Conservation (phyloP, 2,113 vertebrate genomes). For the Podarcis cretensis region DNA sequence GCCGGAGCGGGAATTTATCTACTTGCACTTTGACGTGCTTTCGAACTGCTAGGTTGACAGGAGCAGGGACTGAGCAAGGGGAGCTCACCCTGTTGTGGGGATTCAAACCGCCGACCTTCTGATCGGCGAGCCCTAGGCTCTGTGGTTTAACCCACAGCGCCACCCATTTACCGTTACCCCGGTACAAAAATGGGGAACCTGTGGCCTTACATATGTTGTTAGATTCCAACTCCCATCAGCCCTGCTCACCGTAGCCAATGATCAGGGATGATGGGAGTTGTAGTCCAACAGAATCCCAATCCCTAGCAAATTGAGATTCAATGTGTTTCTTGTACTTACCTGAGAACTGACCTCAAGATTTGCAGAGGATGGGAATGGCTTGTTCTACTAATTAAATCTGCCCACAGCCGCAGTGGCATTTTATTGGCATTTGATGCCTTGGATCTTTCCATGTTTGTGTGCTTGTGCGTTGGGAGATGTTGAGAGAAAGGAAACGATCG, state of each 20-base stretch:
- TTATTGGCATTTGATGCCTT: background rate
- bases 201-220: no score
- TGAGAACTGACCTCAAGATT: background rate
- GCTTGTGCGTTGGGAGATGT: background rate
- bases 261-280: background rate
- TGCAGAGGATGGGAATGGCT: background rate
- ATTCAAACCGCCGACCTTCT: no score
- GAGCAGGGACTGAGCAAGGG: no score
- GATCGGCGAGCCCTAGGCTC: no score
- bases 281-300: background rate
- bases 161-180: background rate
- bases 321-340: background rate
- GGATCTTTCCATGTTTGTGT: background rate
- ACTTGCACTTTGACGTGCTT: no score
- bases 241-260: background rate
- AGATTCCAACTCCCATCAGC: background rate
- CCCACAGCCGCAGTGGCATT: background rate
- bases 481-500: background rate
- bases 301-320: background rate
- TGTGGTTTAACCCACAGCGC: no score
- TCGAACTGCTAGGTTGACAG: no score
- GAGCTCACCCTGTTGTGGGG: no score
- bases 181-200: no score
- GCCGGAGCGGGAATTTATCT: no score
- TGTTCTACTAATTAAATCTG: background rate